Conservation (phyloP, 2,797 vertebrate species). For the Ptychadena robeensis region DNA sequence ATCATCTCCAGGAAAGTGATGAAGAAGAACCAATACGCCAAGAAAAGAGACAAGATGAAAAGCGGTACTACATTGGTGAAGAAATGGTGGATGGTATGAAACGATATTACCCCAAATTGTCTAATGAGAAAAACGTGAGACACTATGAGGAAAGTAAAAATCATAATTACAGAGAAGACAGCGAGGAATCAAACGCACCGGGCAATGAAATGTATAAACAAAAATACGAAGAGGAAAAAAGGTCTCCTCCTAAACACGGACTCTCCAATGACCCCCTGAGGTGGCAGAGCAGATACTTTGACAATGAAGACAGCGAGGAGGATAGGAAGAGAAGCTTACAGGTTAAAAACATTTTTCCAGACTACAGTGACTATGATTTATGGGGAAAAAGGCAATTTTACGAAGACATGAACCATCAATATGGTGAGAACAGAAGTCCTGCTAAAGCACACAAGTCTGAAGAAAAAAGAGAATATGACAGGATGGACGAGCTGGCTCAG, state of each 20-base stretch:
- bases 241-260: slow-evolving; percentile 74
- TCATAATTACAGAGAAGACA: slow-evolving; percentile 61
- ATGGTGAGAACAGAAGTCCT: slow-evolving; percentile 64
- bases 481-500: slow-evolving; percentile 82
- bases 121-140: slow-evolving; percentile 65
- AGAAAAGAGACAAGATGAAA: slow-evolving; percentile 65
- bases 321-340: slow-evolving; percentile 64
- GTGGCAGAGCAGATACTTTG: slow-evolving; percentile 75
- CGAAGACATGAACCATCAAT: slow-evolving; percentile 69
- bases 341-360: slow-evolving; percentile 70
- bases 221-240: slow-evolving; percentile 66
- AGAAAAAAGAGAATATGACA: slow-evolving; percentile 71
- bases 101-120: slow-evolving; percentile 60
- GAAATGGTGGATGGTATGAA: slow-evolving; percentile 67
- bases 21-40: slow-evolving; percentile 60
- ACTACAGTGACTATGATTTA: slow-evolving; percentile 73
- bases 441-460: slow-evolving; percentile 59
- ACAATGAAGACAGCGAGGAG: slow-evolving; percentile 71
- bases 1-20: slow-evolving; percentile 37
- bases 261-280: slow-evolving; percentile 80
- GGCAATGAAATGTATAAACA: slow-evolving; percentile 61
- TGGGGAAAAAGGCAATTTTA: slow-evolving; percentile 75
- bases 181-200: slow-evolving; percentile 56
- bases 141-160: slow-evolving; percentile 57
- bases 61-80: slow-evolving; percentile 72